Evolutionary conservation across 2,113 vertebrate genomes (phyloP), one percentile per base, ranked within the genome.

Genomic region (Erythrolamprus reginae): DNA sequence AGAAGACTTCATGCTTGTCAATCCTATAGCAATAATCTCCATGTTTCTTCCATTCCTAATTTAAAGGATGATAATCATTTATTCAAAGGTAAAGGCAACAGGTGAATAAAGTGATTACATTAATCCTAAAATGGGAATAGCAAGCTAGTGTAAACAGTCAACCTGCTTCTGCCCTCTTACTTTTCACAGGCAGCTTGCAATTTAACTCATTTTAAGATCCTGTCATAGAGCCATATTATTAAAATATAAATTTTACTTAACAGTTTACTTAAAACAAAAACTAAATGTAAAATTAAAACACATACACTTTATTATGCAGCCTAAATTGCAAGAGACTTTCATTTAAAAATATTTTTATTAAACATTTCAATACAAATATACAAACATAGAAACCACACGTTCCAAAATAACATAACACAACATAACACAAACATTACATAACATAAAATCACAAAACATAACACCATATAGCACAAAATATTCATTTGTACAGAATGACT

Each of bases 41-140:
- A 51, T 99, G 98, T 94, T 96, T 98, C 92, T 95, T 98, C 98
- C 98, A 99, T 7, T 97, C 97, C 99, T 99, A 91, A 28, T 92
- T 94, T 82, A 93, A n/a, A 65, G 26, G 92, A 94, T 1, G 0
- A 95, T 93, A 93, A 50, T 0, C 0, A 89, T 93, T 92, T 24
- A 90, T 1, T 12, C 58, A 82, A 55, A 88, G 87, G 13, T 1
- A 89, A 91, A 92, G 84, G 89, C 15, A 91, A 70, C 47, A 89
- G 52, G 10, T 87, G 87, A 58, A 47, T 42, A 55, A 15, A 19
- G 28, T 58, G 7, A 58, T 26, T 24, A 87, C 38, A 38, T 56
- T 87, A 24, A 87, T 42, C 6, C 1, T 3, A 77, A 77, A 17
- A 19, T 21, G 8, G 65, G n/a, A 38, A 77, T 38, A 6, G 65